Evolutionary conservation across 2,888 invertebrate species (phyloP).

Genomic region (Cynaeus angustus): DNA sequence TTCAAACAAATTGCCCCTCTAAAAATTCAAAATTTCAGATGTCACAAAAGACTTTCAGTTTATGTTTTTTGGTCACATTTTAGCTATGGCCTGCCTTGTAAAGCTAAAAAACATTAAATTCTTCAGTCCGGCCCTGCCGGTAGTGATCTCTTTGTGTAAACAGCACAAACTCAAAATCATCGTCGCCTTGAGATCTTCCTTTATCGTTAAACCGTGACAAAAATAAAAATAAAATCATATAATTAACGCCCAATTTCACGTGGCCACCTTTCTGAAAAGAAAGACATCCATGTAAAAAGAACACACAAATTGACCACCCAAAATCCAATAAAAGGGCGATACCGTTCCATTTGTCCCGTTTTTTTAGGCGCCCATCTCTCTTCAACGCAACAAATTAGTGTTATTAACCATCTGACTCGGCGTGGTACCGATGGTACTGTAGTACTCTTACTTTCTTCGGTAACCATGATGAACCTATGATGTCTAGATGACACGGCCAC

Average conservation of each 20-base stretch:
- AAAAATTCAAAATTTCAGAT: too few species aligned
- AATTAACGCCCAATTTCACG: conserved; percentile 62
- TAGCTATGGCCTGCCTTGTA: too few species aligned
- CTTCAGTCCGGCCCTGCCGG: neutral
- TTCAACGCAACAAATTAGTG: conserved; percentile 40
- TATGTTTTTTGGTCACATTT: too few species aligned
- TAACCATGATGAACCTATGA: neutral
- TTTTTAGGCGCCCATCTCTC: conserved; percentile 21
- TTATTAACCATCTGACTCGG: conserved; percentile 37
- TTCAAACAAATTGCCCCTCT: too few species aligned
- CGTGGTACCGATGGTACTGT: too few species aligned
- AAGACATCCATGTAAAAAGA: conserved; percentile 34
- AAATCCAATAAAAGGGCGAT: conserved; percentile 51
- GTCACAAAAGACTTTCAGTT: too few species aligned
- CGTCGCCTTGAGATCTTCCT: conserved; percentile 13
- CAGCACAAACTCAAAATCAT: conserved; percentile 21
- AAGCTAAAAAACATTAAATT: too few species aligned
- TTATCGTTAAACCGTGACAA: conserved; percentile 26
- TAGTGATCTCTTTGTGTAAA: conserved; percentile 6
- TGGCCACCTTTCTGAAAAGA: conserved; percentile 51
- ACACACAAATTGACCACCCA: conserved; percentile 50
- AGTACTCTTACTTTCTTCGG: too few species aligned
- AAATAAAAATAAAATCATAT: conserved; percentile 54
- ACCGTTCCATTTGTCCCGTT: conserved; percentile 29
- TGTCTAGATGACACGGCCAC: conserved; percentile 5